These are phyloP conservation scores for Amiota communis DNA, from an alignment of 2,888 invertebrate genomes.

Conservation along the genomic window DNA sequence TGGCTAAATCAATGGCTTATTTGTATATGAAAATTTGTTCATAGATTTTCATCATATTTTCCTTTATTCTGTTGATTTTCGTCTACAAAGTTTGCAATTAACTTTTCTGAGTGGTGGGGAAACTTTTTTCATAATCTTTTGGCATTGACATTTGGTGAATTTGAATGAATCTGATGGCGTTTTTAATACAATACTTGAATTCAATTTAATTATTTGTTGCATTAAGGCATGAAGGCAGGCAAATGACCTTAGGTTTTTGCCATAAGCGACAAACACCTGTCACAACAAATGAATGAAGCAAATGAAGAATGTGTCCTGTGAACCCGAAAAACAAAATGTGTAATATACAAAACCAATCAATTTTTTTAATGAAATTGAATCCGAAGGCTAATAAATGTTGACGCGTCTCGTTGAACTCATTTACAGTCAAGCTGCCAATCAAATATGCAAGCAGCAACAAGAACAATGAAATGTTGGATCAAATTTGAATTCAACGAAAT, in stretches of 20 bases:
- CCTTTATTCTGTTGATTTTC: not conserved
- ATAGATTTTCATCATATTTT: not conserved
- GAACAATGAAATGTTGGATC: not conserved
- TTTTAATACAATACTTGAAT: no score
- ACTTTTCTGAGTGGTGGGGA: not conserved
- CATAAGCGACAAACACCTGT: conserved; percentile 16
- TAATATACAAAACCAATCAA: conserved; percentile 57
- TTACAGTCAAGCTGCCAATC: conserved; percentile 15
- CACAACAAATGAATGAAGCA: conserved; percentile 26
- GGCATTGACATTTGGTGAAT: no score
- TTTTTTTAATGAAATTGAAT: conserved; percentile 40
- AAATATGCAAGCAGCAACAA: not conserved
- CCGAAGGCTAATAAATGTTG: conserved; percentile 12
- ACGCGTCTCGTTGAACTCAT: not conserved
- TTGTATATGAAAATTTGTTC: conserved; percentile 2
- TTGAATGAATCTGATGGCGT: no score
- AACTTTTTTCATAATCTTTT: no score
- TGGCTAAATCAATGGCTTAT: conserved; percentile 28
- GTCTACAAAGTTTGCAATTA: conserved; percentile 64
- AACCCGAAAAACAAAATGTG: conserved; percentile 3
- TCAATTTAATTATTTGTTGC: no score
- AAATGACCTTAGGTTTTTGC: no score
- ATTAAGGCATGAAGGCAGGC: no score
- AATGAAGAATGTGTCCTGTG: conserved; percentile 20
- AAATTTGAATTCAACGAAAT: not conserved